phyloP scores from a whole-genome alignment of 2,888 invertebrate genomes.

The Mactromeris polynyma region DNA sequence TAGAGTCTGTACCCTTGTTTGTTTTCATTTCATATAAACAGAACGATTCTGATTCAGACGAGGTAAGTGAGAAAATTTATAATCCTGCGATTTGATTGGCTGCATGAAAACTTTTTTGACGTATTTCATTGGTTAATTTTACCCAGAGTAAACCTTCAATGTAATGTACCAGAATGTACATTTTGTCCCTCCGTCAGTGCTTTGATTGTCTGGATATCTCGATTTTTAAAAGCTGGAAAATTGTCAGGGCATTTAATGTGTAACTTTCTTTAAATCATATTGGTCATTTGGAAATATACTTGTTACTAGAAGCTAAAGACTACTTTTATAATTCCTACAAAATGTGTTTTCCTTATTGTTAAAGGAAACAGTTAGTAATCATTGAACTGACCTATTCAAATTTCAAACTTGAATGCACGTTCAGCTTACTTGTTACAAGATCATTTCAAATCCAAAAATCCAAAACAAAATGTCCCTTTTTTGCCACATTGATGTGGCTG shows the following conservation, averaged over 20 bases:
- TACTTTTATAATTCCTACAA: not conserved
- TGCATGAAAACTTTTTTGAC: slow-evolving; percentile 21
- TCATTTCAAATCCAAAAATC: not conserved
- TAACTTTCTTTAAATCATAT: not conserved
- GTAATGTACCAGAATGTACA: not conserved
- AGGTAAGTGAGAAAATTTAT: slow-evolving; percentile 53
- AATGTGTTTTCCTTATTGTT: not conserved
- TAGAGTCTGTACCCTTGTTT: slow-evolving; percentile 38
- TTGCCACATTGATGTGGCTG: not conserved
- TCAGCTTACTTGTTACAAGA: too few species aligned
- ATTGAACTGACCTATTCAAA: too few species aligned
- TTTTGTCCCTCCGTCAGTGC: not conserved
- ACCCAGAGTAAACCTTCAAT: not conserved
- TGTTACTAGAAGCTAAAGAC: not conserved
- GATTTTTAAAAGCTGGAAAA: not conserved
- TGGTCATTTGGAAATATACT: not conserved
- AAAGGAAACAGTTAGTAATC: too few species aligned
- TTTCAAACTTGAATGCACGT: too few species aligned
- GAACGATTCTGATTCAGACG: slow-evolving; percentile 43
- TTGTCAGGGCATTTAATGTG: not conserved
- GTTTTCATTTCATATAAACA: slow-evolving; percentile 55
- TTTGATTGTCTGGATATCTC: not conserved
- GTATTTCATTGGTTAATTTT: slow-evolving; percentile 12
- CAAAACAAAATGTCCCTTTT: not conserved
- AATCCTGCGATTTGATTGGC: slow-evolving; percentile 39